phyloP scores from a whole-genome alignment of 1,140 invertebrate genomes.

The Portunus trituberculatus region DNA sequence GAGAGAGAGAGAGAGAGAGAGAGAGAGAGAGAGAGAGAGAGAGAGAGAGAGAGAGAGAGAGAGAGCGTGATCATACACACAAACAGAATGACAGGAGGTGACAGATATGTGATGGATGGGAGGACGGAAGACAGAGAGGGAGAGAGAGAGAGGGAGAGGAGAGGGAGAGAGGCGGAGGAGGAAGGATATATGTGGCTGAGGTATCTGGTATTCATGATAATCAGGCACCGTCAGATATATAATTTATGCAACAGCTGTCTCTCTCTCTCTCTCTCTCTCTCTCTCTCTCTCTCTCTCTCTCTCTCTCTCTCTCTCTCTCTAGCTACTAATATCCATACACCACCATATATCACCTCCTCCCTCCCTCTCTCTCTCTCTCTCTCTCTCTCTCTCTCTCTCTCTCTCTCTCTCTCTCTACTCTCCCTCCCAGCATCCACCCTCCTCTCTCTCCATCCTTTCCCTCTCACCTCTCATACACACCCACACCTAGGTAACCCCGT shows the following conservation, averaged over 20 bases:
- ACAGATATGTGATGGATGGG: neutral
- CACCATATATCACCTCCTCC: conserved; percentile 16
- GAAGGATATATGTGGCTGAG: neutral
- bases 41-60: conserved; percentile 50
- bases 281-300: neutral
- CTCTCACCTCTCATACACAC: neutral
- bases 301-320: neutral
- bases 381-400: neutral
- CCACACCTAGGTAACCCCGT: neutral
- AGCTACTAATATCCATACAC: neutral
- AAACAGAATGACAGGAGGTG: neutral
- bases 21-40: conserved; percentile 56
- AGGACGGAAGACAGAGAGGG: neutral
- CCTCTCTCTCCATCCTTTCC: neutral
- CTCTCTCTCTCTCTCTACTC: neutral
- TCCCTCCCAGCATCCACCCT: neutral
- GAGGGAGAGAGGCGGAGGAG: neutral
- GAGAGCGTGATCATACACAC: neutral
- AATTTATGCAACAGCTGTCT: neutral
- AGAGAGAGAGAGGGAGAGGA: conserved; percentile 3
- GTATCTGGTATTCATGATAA: too few relatives aligned
- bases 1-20: conserved; percentile 16
- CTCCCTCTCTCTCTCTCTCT: neutral
- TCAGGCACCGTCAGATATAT: neutral
- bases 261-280: too few relatives aligned